Evolutionary conservation across 92 coral and sea anemone species (phyloP), one percentile per base, ranked within the genome.

Genomic region (Galaxea fascicularis): DNA sequence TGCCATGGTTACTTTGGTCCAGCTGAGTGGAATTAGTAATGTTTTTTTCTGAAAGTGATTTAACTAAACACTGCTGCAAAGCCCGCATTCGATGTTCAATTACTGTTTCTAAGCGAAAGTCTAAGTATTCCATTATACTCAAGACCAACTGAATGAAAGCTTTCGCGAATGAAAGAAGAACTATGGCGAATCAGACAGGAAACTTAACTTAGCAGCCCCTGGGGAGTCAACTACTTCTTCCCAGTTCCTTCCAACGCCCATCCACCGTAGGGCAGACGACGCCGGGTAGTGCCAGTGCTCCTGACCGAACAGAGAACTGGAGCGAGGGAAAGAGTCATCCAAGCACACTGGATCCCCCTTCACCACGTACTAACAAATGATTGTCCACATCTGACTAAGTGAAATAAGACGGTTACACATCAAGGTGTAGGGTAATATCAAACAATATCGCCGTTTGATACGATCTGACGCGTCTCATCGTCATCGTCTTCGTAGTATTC

Each of bases 401-500:
- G 65, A 28, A 12, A 29, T 1, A 69, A 27, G 18, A 72, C 60
- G 28, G 45, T 24, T 79, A 71, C 28, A 26, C 52, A 46, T 59
- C 78, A 31, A 24, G 24, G 60, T 44, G 75, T 67, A 4, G 62
- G 63, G 44, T 47, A 24, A 60, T 49, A 84, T 70, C 67, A 84
- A 49, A 91, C 91, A 10, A 83, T 69, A 77, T 91, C 84, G 21
- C 82, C 85, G 21, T 67, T 49, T 17, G 57, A 29, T 8, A 90
- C 82, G 18, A 90, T 90, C 22, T 88, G 89, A 7, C 73, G 58
- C 8, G 79, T 87, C n/a, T 87, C 91, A 51, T 90, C 66, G 15
- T 73, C 88, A 45, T 91, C 89, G 29, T 64, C 39, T 4, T 78
- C 85, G 24, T 91, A 89, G 51, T 66, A 58, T 47, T 91, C 89